These are phyloP conservation scores for Hyposmocoma kahamanoa DNA, from an alignment of 1,140 invertebrate genomes.

Conservation along the genomic window DNA sequence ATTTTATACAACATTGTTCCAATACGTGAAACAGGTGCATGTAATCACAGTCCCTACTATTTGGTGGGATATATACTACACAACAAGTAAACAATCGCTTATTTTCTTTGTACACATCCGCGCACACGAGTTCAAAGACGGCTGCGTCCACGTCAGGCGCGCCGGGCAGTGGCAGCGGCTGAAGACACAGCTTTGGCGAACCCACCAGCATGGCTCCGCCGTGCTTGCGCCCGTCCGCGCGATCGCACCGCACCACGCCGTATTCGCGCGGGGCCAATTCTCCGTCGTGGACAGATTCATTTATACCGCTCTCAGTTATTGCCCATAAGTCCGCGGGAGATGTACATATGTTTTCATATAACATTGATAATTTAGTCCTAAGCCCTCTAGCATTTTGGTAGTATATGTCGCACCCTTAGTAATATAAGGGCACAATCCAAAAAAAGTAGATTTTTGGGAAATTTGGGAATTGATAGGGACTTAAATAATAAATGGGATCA, in stretches of 20 bases:
- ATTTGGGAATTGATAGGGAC: no score
- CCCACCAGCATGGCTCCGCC: background rate
- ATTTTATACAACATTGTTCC: background rate
- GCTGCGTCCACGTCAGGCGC: background rate
- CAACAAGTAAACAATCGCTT: conserved; percentile 1
- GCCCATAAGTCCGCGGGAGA: no score
- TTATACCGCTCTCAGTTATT: background rate
- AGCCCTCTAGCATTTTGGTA: no score
- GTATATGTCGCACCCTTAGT: no score
- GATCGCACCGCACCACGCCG: background rate
- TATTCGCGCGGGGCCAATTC: background rate
- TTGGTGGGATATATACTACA: background rate
- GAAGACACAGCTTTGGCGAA: background rate
- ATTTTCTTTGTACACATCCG: background rate
- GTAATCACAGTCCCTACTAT: background rate
- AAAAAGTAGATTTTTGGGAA: no score
- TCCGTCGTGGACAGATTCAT: background rate
- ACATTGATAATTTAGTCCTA: no score
- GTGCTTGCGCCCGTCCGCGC: background rate
- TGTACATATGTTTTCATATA: no score
- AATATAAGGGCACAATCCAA: no score
- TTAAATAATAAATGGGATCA: no score
- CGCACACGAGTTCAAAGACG: background rate
- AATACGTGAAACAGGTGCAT: background rate
- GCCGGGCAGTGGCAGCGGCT: background rate